A percentile compares a stretch with the other conserved stretches of the same genome.
These are phyloP conservation scores for Ficedula albicollis DNA, from an alignment of 2,797 vertebrate genomes.

Conservation along the genomic window DNA sequence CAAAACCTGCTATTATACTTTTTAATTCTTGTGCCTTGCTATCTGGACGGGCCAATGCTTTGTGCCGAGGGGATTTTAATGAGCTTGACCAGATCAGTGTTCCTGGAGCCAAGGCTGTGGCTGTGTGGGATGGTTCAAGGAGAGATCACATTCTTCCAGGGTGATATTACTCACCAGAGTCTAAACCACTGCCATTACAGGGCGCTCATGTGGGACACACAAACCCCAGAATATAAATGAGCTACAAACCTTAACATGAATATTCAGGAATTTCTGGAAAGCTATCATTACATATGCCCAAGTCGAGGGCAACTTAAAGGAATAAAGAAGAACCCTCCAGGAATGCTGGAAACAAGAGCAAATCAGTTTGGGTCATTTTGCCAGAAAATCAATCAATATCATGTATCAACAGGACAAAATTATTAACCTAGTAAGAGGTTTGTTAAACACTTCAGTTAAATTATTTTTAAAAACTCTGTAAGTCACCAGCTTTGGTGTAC, in stretches of 20 bases:
- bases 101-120: background rate
- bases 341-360: background rate
- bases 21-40: slow-evolving; percentile 4
- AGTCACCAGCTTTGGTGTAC: background rate
- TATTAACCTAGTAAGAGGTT: background rate
- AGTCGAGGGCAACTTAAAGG: background rate
- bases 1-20: slow-evolving; percentile 32
- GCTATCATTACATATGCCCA: background rate
- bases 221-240: slow-evolving; percentile 35
- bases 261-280: slow-evolving; percentile 54
- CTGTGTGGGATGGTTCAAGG: slow-evolving; percentile 13
- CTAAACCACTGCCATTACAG: slow-evolving; percentile 21
- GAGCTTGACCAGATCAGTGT: slow-evolving; percentile 45
- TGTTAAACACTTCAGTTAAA: background rate
- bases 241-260: slow-evolving; percentile 27
- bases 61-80: background rate
- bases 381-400: background rate
- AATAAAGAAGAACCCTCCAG: background rate
- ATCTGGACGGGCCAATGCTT: background rate
- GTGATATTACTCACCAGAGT: slow-evolving; percentile 20
- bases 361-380: background rate
- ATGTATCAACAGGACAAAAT: background rate
- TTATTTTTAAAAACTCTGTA: background rate
- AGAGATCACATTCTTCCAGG: slow-evolving; percentile 45
- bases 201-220: background rate